phyloP scores from a whole-genome alignment of 2,888 invertebrate genomes.

The Cheilosia vulpina region DNA sequence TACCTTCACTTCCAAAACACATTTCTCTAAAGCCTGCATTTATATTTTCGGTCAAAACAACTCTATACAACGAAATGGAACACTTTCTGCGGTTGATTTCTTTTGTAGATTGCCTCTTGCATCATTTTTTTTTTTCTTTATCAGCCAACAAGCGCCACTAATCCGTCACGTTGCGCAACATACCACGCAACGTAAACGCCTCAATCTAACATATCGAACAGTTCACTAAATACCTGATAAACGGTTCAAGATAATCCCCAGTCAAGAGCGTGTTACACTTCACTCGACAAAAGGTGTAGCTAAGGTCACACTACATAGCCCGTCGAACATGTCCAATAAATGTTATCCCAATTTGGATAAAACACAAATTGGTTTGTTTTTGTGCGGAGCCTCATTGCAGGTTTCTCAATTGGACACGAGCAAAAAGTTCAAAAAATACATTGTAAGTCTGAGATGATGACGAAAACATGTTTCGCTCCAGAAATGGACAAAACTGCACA shows the following conservation, averaged over 20 bases:
- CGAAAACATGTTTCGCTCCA: conserved; percentile 24
- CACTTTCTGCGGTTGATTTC: no score
- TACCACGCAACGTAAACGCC: background rate
- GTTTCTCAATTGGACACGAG: background rate
- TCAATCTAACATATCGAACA: conserved; percentile 19
- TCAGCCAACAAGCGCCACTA: background rate
- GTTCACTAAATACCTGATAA: conserved; percentile 18
- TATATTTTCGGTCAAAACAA: no score
- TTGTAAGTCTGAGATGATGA: conserved; percentile 10
- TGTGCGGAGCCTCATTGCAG: background rate
- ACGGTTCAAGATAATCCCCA: conserved; percentile 21
- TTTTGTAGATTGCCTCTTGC: background rate
- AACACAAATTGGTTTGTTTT: conserved; percentile 12
- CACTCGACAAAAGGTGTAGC: conserved; percentile 19
- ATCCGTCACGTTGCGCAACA: conserved; percentile 17
- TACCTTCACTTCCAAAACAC: no score
- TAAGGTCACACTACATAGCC: conserved; percentile 23
- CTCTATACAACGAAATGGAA: no score
- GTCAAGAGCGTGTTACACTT: conserved; percentile 9
- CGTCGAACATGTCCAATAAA: conserved; percentile 19
- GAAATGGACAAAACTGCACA: conserved; percentile 32
- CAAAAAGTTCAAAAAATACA: background rate
- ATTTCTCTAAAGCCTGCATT: no score
- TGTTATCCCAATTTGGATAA: conserved; percentile 26
- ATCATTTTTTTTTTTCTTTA: background rate